Conservation (phyloP, 2,888 invertebrate species). For the Leptinotarsa peninsularis region DNA sequence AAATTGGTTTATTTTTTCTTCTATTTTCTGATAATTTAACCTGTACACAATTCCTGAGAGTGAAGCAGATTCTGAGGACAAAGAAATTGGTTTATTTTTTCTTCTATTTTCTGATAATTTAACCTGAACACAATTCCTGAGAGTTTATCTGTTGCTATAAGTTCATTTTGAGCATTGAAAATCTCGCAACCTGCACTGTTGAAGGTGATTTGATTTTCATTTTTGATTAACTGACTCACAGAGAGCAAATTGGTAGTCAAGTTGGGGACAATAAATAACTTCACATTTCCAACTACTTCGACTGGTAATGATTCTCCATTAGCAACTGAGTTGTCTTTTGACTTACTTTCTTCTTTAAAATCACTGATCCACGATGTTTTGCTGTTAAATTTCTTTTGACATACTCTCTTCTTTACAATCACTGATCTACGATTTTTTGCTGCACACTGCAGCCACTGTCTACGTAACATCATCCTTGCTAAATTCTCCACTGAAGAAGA, state of each 20-base stretch:
- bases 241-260: conserved; percentile 50
- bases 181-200: conserved; percentile 34
- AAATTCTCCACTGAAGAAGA: no score
- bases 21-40: conserved; percentile 32
- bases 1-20: not conserved
- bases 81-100: not conserved
- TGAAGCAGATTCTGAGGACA: not conserved
- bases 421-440: no score
- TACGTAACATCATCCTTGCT: no score
- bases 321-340: no score
- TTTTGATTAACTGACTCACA: conserved; percentile 49
- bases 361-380: no score
- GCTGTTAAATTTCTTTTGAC: no score
- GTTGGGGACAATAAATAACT: conserved; percentile 34
- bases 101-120: conserved; percentile 26
- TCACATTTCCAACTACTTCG: no score
- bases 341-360: no score
- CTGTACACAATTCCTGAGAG: conserved; percentile 11
- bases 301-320: no score
- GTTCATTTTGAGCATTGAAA: no score
- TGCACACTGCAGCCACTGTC: no score
- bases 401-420: no score
- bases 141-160: conserved; percentile 24
- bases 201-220: conserved; percentile 47
- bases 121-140: conserved; percentile 18